Percentiles rank a stretch among this genome's conserved stretches.
Evolutionary conservation across 2,888 invertebrate species (phyloP).

Genomic region (Phoronis australis): DNA sequence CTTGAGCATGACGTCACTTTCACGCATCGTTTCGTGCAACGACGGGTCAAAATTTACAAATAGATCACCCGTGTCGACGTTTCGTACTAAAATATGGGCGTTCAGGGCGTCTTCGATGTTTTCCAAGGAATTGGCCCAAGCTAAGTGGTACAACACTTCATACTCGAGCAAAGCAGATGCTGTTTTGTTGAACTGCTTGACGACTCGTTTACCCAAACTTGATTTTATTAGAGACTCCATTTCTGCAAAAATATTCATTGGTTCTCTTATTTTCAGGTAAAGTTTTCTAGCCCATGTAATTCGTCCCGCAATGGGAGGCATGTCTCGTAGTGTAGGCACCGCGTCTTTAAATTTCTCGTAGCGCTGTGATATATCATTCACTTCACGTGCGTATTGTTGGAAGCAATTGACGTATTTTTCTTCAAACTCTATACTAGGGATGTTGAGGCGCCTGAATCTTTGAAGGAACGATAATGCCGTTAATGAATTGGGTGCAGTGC

Average conservation of each 20-base stretch:
- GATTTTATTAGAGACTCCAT: no score
- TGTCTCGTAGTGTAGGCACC: no score
- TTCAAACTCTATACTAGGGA: no score
- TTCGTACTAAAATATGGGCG: conserved; percentile 66
- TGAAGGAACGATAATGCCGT: no score
- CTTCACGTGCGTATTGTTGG: no score
- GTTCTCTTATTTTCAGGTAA: conserved; percentile 66
- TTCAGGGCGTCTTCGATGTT: conserved; percentile 63
- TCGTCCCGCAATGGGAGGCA: conserved; percentile 75
- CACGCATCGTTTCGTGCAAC: conserved; percentile 73
- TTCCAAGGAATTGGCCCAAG: conserved; percentile 73
- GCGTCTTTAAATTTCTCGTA: no score
- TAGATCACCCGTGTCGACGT: conserved; percentile 64
- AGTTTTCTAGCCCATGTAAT: conserved; percentile 79
- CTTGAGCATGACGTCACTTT: conserved; percentile 77
- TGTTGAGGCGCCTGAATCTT: no score
- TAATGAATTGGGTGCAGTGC: no score
- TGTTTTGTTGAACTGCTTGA: conserved; percentile 67
- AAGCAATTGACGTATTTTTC: no score
- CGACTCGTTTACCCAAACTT: no score
- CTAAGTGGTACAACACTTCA: conserved; percentile 75
- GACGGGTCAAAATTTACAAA: conserved; percentile 65
- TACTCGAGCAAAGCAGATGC: conserved; percentile 75
- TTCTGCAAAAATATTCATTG: conserved; percentile 68
- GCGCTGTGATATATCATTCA: no score